Base-by-base conservation (phyloP, 2,113 vertebrate genomes). In the Beaufortia kweichowensis region DNA sequence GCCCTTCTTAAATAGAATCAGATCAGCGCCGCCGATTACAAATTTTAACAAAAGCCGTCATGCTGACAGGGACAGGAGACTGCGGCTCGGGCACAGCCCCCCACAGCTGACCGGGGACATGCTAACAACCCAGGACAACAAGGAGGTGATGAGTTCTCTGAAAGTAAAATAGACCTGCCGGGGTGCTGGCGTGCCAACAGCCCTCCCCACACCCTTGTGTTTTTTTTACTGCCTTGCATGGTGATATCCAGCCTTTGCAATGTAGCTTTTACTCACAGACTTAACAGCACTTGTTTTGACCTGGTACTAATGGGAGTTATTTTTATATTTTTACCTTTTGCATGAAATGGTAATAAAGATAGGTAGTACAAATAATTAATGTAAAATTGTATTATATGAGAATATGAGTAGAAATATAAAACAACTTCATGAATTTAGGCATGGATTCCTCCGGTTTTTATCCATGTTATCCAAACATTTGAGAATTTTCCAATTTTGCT, bases 81-180 rank as follows among this genome's bases (percentile, higher is more conserved):
- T 70, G 43, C 26, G 71, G 35, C 84, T 82, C 73, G 24, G 43
- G 19, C 48, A 59, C 59, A 69, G 85, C 80, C 35, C 84, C 81
- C 21, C 61, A 82, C 90, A 90, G 90, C 90, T 89, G 88, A 90
- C 79, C 23, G 68, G 55, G 86, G 85, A 89, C 87, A 82, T 82
- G 89, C 87, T 90, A 90, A 91, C 89, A 89, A 90, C 88, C 85
- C 73, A 85, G 77, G 82, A 86, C 88, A 86, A 88, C 87, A 86
- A 89, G 85, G 79, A 89, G 90, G 88, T 90, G 90, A 88, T 91
- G 87, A 90, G 84, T 87, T 82, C 84, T 82, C 80, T 76, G 84
- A 86, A 88, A 85, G 87, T 81, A 89, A 88, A 88, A 90, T 89
- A 90, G 89, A 90, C 82, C 79, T 84, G 81, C 77, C 75, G 35